Conservation (phyloP, 2,113 vertebrate species). For the Cyphomyrus plagiostoma region DNA sequence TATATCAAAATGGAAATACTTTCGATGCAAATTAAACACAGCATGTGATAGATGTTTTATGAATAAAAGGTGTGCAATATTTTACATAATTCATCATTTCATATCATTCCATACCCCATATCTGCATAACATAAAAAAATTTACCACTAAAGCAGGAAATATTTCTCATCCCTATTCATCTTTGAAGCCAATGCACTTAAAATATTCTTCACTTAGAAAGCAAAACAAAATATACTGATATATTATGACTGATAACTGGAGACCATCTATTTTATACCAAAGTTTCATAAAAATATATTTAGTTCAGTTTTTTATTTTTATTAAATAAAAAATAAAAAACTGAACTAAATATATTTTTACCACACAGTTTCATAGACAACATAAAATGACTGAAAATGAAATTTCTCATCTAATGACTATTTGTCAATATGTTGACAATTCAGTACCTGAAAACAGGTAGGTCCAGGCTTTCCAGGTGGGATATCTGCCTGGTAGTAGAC, state of each 20-base stretch:
- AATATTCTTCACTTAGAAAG: background rate
- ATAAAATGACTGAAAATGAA: background rate
- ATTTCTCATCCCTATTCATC: background rate
- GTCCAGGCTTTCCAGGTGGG: constrained; percentile 85
- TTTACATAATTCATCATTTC: background rate
- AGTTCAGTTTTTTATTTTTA: background rate
- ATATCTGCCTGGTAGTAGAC: constrained; percentile 91
- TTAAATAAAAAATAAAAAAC: too few relatives aligned
- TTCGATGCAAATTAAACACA: background rate
- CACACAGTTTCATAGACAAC: background rate
- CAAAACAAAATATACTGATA: background rate
- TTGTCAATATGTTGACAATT: background rate
- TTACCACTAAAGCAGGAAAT: background rate
- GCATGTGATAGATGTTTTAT: background rate
- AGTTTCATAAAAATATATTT: background rate
- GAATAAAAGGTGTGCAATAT: background rate
- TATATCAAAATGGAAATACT: constrained; percentile 13
- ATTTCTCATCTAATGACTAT: background rate
- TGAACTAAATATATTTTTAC: background rate
- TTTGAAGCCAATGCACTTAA: background rate
- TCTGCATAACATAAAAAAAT: background rate
- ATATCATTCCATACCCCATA: background rate
- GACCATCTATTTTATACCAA: background rate
- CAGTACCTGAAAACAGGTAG: constrained; percentile 89
- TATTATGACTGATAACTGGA: background rate